Percentiles rank a stretch among this genome's conserved stretches.
phyloP scores from a whole-genome alignment of 2,888 invertebrate species.

The Mimas tiliae region DNA sequence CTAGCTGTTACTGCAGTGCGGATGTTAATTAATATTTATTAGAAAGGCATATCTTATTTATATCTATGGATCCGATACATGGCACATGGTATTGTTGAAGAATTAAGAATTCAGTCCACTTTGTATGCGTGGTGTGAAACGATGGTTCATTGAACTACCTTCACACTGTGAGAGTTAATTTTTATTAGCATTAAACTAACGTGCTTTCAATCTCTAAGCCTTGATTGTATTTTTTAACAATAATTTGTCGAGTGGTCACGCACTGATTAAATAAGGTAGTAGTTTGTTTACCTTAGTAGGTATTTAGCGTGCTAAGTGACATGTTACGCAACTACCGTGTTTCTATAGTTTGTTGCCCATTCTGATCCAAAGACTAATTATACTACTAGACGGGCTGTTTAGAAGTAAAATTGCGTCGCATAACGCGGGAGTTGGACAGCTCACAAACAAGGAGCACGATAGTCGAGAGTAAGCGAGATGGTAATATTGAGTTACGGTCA shows the following conservation, averaged over 20 bases:
- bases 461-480: no score
- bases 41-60: not conserved
- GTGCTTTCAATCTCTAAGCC: constrained; percentile 19
- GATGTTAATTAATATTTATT: not conserved
- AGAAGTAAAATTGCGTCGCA: no score
- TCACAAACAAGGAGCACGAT: no score
- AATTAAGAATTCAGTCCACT: constrained; percentile 21
- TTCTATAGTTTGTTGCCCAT: not conserved
- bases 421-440: no score
- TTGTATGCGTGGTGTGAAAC: constrained; percentile 17
- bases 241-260: constrained; percentile 4
- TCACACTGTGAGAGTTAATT: constrained; percentile 24
- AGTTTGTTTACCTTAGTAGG: constrained; percentile 1
- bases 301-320: constrained; percentile 4
- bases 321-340: not conserved
- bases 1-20: not conserved
- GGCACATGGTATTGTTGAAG: constrained; percentile 4
- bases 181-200: constrained; percentile 23
- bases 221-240: constrained; percentile 19
- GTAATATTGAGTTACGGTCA: no score
- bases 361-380: not conserved
- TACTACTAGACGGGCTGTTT: no score
- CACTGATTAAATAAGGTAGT: constrained; percentile 12
- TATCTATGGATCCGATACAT: constrained; percentile 12
- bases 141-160: constrained; percentile 19